Conservation (phyloP, 2,888 invertebrate species). For the Nycteola revayana region DNA sequence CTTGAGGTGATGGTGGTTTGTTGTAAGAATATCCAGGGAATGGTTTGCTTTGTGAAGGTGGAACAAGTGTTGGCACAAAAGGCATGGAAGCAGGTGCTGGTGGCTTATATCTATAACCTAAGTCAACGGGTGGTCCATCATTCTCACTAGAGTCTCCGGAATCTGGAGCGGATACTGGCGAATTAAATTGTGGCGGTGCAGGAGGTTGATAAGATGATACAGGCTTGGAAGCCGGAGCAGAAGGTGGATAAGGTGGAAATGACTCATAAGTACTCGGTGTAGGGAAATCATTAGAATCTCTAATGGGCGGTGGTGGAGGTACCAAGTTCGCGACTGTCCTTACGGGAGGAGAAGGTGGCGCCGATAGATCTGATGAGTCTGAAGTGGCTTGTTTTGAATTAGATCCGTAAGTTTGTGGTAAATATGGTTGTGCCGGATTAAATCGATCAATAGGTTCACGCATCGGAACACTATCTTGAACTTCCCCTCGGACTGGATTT, state of each 20-base stretch:
- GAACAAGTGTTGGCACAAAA: slow-evolving; percentile 9
- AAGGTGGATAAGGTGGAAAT: slow-evolving; percentile 65
- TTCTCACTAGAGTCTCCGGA: slow-evolving; percentile 36
- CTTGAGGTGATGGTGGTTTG: slow-evolving; percentile 54
- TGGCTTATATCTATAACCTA: slow-evolving; percentile 61
- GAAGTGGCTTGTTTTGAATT: slow-evolving; percentile 57
- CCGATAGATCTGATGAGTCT: slow-evolving; percentile 9
- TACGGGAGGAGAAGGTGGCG: slow-evolving; percentile 37
- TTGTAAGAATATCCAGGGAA: slow-evolving; percentile 61
- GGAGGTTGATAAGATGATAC: slow-evolving; percentile 44
- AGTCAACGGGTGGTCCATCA: slow-evolving; percentile 39
- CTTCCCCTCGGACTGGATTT: slow-evolving; percentile 68
- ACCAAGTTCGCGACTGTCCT: slow-evolving; percentile 25
- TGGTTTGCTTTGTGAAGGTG: slow-evolving; percentile 42
- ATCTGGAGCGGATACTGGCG: slow-evolving; percentile 37
- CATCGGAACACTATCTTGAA: slow-evolving; percentile 52
- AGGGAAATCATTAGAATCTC: slow-evolving; percentile 54
- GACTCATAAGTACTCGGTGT: slow-evolving; percentile 63
- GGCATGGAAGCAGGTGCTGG: too few species aligned
- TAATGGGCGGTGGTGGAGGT: slow-evolving; percentile 35
- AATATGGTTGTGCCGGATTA: slow-evolving; percentile 76
- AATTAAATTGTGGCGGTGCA: slow-evolving; percentile 33
- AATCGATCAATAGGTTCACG: slow-evolving; percentile 65
- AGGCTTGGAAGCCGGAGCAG: slow-evolving; percentile 27
- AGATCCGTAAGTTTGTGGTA: slow-evolving; percentile 59